These are phyloP conservation scores for Saxicola maurus DNA, from an alignment of 2,797 vertebrate genomes.

Conservation along the genomic window DNA sequence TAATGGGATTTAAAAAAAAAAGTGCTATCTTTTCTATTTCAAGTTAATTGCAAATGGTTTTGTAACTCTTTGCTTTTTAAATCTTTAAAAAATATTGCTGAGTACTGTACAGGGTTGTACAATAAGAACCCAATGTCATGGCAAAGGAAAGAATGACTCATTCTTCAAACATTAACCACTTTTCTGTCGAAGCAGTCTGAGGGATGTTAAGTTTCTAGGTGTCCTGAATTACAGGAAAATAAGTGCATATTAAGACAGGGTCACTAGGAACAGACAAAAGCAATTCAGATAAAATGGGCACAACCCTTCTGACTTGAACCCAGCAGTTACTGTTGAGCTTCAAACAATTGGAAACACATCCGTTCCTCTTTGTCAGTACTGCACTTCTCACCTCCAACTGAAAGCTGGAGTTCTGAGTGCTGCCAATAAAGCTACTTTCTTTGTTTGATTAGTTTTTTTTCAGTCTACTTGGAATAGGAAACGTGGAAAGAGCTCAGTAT, in stretches of 20 bases:
- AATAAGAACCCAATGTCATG: conserved; percentile 77
- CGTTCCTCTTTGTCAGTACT: not conserved
- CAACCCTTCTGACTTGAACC: not conserved
- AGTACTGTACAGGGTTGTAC: conserved; percentile 90
- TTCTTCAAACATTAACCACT: conserved; percentile 72
- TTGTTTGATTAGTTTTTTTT: not conserved
- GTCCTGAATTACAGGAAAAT: conserved; percentile 35
- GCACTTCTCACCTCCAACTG: conserved; percentile 19
- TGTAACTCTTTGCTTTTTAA: conserved; percentile 95
- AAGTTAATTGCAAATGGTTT: conserved; percentile 89
- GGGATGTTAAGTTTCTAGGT: conserved; percentile 44
- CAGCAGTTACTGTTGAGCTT: not conserved
- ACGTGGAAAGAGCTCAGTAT: not conserved
- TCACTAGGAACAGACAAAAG: conserved; percentile 4
- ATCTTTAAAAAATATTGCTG: conserved; percentile 84
- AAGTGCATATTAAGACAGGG: conserved; percentile 55
- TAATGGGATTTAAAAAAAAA: conserved; percentile 88
- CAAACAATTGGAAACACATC: conserved; percentile 14
- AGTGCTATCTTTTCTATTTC: conserved; percentile 98
- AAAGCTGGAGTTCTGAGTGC: not conserved
- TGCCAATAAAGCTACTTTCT: not conserved
- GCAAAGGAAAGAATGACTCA: conserved; percentile 71
- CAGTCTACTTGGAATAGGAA: not conserved
- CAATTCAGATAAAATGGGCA: not conserved
- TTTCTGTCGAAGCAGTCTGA: conserved; percentile 68